Evolutionary conservation across 1,140 invertebrate genomes (phyloP).

Genomic region (Drosophila asahinai): DNA sequence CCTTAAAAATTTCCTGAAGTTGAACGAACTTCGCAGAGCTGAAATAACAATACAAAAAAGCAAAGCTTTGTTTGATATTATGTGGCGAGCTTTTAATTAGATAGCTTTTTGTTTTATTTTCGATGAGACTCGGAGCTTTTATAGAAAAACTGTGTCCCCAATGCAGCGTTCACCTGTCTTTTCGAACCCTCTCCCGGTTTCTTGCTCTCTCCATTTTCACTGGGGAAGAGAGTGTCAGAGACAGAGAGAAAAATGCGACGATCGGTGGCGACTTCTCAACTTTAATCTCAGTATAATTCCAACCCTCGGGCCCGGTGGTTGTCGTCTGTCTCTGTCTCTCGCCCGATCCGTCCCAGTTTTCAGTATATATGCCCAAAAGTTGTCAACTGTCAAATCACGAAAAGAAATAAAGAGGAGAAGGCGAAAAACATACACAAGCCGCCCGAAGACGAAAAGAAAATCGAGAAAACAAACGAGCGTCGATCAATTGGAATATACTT

Average conservation of each 20-base stretch:
- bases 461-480: conserved; percentile 33
- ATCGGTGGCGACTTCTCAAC: conserved; percentile 31
- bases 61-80: conserved; percentile 45
- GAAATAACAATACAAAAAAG: conserved; percentile 11
- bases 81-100: conserved; percentile 49
- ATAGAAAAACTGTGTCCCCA: conserved; percentile 29
- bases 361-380: conserved; percentile 64
- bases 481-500: conserved; percentile 60
- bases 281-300: conserved; percentile 67
- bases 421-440: conserved; percentile 16
- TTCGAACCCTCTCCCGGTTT: not conserved
- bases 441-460: conserved; percentile 35
- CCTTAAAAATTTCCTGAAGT: conserved; percentile 43
- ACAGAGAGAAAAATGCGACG: conserved; percentile 6
- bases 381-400: conserved; percentile 68
- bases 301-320: conserved; percentile 78
- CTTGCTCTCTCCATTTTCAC: conserved; percentile 20
- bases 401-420: conserved; percentile 21
- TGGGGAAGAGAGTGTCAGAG: conserved; percentile 9
- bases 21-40: conserved; percentile 64
- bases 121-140: conserved; percentile 42
- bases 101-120: conserved; percentile 21
- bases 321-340: conserved; percentile 25
- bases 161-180: conserved; percentile 41
- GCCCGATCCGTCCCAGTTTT: conserved; percentile 15